A percentile compares a stretch with the other conserved stretches of the same genome.
These are phyloP conservation scores for Zosterops borbonicus DNA, from an alignment of 2,113 vertebrate species.

Conservation along the genomic window DNA sequence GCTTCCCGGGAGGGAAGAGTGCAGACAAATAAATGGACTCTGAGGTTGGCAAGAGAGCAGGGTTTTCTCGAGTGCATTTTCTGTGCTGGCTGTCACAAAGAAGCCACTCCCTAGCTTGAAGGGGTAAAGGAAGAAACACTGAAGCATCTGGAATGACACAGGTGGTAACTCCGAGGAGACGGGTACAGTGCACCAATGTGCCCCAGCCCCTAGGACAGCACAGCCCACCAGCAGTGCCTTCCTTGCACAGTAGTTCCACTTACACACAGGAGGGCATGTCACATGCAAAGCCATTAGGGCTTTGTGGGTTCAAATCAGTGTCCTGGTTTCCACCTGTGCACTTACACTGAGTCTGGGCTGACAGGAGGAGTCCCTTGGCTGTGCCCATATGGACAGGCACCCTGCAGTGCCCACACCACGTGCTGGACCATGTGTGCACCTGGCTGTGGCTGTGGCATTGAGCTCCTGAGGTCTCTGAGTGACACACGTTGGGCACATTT, in stretches of 20 bases:
- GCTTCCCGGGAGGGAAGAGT: background rate
- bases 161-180: rapidly evolving
- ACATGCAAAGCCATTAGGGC: background rate
- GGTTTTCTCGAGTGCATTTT: background rate
- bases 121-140: background rate
- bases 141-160: background rate
- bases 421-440: background rate
- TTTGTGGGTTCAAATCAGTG: background rate
- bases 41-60: background rate
- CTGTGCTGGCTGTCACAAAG: background rate
- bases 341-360: background rate
- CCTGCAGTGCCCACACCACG: background rate
- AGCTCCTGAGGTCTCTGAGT: background rate
- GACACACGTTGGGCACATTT: background rate
- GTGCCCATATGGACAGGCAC: background rate
- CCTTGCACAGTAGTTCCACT: background rate
- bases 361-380: background rate
- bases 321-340: background rate
- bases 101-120: background rate
- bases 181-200: no score
- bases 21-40: background rate
- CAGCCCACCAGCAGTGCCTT: background rate
- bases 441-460: background rate
- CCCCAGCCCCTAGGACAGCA: background rate
- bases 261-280: background rate